Evolutionary conservation across 2,113 vertebrate genomes (phyloP).

Genomic region (Tympanuchus pallidicinctus): DNA sequence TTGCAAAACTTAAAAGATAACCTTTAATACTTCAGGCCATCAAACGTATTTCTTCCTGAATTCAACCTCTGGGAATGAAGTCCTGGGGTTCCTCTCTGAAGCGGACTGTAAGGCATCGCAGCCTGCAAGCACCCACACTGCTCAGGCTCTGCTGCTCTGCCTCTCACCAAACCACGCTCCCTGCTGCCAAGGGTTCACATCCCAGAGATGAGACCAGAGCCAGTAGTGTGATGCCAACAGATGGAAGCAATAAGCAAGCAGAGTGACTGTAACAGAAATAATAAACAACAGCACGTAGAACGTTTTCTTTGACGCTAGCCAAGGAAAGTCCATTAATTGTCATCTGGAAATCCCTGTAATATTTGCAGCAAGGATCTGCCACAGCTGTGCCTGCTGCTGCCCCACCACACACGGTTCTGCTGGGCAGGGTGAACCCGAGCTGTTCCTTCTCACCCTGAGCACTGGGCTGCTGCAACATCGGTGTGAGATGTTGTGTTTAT

Average conservation of each 20-base stretch:
- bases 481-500: neutral
- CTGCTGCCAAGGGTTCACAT: neutral
- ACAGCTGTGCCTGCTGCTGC: neutral
- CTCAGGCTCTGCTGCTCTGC: neutral
- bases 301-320: conserved; percentile 34
- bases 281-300: conserved; percentile 47
- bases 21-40: neutral
- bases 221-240: conserved; percentile 57
- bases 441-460: neutral
- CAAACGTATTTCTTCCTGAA: neutral
- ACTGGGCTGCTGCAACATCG: neutral
- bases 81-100: neutral
- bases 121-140: neutral
- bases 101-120: neutral
- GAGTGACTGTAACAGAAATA: conserved; percentile 56
- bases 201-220: conserved; percentile 33
- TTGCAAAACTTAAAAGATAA: neutral
- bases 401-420: neutral
- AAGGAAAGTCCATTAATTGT: conserved; percentile 69
- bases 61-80: neutral
- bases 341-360: conserved; percentile 60
- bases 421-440: neutral
- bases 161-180: neutral
- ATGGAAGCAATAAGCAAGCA: conserved; percentile 67
- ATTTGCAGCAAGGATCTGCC: conserved; percentile 8